phyloP scores from a whole-genome alignment of 64 coral and sea anemone genomes.

The Montipora efflorescens region DNA sequence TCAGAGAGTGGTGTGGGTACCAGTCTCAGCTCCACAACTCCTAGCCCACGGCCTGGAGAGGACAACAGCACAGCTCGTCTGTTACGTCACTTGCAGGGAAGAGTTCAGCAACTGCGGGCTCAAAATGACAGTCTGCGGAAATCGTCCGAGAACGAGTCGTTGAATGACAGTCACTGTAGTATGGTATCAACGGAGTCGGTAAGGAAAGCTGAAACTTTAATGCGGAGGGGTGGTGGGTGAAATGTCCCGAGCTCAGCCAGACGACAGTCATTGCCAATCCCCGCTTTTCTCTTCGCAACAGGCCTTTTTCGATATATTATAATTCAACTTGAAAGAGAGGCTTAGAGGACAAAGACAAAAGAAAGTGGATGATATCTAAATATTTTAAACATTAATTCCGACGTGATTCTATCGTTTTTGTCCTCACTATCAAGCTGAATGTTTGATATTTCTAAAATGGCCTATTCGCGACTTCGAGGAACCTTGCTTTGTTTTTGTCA shows the following conservation, averaged over 20 bases:
- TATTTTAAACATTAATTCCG: no score
- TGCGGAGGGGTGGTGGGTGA: neutral
- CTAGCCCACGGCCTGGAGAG: conserved; percentile 85
- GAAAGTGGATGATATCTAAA: no score
- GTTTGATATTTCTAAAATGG: no score
- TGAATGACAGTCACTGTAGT: conserved; percentile 93
- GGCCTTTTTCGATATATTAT: no score
- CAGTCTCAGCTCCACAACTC: conserved; percentile 82
- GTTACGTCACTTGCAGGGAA: conserved; percentile 92
- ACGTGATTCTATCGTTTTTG: no score
- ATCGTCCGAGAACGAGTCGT: conserved; percentile 78
- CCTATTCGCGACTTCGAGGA: no score
- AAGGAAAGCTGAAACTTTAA: neutral
- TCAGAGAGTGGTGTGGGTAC: conserved; percentile 86
- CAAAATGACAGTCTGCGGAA: conserved; percentile 90
- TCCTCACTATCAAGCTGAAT: no score
- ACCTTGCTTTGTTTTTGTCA: no score
- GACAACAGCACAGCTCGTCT: conserved; percentile 80
- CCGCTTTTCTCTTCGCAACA: no score
- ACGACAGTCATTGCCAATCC: no score
- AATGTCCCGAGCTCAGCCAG: neutral
- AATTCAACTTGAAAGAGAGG: no score
- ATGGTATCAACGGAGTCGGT: conserved; percentile 68
- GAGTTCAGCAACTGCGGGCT: conserved; percentile 88
- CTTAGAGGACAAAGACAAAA: no score